phyloP scores from a whole-genome alignment of 1,140 invertebrate species.

The Heliconius hermathena region DNA sequence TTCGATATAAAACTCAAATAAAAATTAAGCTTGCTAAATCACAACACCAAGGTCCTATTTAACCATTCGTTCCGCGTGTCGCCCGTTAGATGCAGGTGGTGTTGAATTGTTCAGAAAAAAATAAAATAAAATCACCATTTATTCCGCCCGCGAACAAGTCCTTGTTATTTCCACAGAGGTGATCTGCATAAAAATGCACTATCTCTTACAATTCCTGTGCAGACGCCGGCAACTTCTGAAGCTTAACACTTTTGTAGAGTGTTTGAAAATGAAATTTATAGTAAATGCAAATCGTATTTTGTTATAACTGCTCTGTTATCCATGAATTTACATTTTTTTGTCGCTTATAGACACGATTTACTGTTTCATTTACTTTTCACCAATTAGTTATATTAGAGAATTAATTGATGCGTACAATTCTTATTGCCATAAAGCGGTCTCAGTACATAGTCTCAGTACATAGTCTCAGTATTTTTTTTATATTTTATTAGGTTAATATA shows the following conservation, averaged over 20 bases:
- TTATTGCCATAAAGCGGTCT: too few species aligned
- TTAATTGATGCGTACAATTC: too few species aligned
- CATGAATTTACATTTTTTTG: neutral
- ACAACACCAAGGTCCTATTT: neutral
- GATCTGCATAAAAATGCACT: slow-evolving; percentile 40
- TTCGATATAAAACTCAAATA: neutral
- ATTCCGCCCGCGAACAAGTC: slow-evolving; percentile 26
- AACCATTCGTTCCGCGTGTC: slow-evolving; percentile 1
- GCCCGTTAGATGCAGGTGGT: slow-evolving; percentile 57
- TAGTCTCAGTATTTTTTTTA: too few species aligned
- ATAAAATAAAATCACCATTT: slow-evolving; percentile 9
- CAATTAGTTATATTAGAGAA: too few species aligned
- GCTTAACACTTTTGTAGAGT: neutral
- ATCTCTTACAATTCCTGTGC: slow-evolving; percentile 22
- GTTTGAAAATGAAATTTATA: neutral
- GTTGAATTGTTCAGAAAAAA: neutral
- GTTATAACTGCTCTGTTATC: neutral
- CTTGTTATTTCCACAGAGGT: slow-evolving; percentile 33
- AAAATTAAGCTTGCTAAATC: neutral
- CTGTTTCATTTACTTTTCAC: too few species aligned
- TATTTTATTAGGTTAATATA: too few species aligned
- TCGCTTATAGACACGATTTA: too few species aligned
- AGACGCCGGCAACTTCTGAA: neutral
- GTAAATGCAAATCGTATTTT: neutral
- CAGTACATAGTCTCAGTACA: too few species aligned